These are phyloP conservation scores for Euwallacea fornicatus DNA, from an alignment of 1,140 invertebrate species.

Conservation along the genomic window DNA sequence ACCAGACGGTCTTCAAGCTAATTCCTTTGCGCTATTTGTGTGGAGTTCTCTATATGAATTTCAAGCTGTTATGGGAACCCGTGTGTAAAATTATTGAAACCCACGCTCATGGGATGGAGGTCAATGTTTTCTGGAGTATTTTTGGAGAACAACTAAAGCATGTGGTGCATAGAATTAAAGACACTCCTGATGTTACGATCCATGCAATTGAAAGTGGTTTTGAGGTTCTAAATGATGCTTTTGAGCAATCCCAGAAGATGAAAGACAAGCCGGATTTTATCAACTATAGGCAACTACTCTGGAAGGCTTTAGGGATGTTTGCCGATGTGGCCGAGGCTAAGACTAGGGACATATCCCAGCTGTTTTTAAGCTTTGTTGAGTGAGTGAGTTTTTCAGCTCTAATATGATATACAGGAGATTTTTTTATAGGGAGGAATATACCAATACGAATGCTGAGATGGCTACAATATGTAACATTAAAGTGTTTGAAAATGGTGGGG, in stretches of 20 bases:
- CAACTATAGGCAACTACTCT: constrained; percentile 78
- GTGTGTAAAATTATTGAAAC: constrained; percentile 70
- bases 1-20: constrained; percentile 59
- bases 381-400: constrained; percentile 41
- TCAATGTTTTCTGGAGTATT: constrained; percentile 75
- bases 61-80: constrained; percentile 87
- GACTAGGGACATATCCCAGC: constrained; percentile 73
- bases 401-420: background rate
- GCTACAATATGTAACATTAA: constrained; percentile 57
- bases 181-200: constrained; percentile 23
- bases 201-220: constrained; percentile 37
- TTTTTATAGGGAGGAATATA: constrained; percentile 54
- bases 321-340: constrained; percentile 73
- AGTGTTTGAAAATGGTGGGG: constrained; percentile 3
- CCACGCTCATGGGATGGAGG: constrained; percentile 67
- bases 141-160: constrained; percentile 66
- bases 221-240: constrained; percentile 42
- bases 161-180: constrained; percentile 51
- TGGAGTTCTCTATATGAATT: constrained; percentile 83
- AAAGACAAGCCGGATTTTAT: constrained; percentile 66
- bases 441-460: constrained; percentile 56
- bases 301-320: constrained; percentile 76
- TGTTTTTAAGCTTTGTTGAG: constrained; percentile 81
- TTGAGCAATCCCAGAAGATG: constrained; percentile 48
- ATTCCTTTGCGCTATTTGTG: constrained; percentile 76